These are phyloP conservation scores for Stercorarius parasiticus DNA, from an alignment of 2,113 vertebrate species.

Conservation along the genomic window DNA sequence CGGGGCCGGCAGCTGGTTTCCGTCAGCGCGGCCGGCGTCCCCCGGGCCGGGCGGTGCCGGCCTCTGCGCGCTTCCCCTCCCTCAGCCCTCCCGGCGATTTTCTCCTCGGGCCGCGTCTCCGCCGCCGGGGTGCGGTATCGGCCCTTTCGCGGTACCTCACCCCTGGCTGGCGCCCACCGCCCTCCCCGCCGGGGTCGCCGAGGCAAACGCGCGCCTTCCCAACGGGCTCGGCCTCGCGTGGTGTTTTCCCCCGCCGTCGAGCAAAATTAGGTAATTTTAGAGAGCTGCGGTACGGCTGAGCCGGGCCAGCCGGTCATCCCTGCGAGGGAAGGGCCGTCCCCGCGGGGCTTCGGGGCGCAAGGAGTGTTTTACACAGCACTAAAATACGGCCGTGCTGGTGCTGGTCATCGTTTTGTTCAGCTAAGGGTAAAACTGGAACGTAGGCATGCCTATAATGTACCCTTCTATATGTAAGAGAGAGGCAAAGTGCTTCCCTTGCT, in stretches of 20 bases:
- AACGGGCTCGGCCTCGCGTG: neutral
- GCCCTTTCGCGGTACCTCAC: fast-evolving
- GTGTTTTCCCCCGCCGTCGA: neutral
- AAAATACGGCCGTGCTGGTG: neutral
- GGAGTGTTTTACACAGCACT: fast-evolving
- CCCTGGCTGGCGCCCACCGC: fast-evolving
- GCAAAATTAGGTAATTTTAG: fast-evolving
- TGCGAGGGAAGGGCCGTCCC: neutral
- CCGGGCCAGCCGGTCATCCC: neutral
- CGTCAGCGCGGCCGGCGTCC: neutral
- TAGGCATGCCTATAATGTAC: fast-evolving
- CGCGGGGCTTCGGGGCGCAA: fast-evolving
- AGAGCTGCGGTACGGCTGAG: neutral
- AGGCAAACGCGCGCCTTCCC: neutral
- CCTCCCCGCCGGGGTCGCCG: fast-evolving
- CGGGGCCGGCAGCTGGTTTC: neutral
- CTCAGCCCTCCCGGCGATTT: fast-evolving
- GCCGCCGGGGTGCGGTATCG: too few relatives aligned
- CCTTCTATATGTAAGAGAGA: fast-evolving
- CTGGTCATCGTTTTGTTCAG: neutral
- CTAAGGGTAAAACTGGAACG: neutral
- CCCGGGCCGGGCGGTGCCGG: too few relatives aligned
- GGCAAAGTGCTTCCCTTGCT: neutral
- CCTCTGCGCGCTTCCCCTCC: fast-evolving
- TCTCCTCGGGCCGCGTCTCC: neutral